Conservation (phyloP, 2,888 invertebrate genomes). For the Drosophila koepferae region DNA sequence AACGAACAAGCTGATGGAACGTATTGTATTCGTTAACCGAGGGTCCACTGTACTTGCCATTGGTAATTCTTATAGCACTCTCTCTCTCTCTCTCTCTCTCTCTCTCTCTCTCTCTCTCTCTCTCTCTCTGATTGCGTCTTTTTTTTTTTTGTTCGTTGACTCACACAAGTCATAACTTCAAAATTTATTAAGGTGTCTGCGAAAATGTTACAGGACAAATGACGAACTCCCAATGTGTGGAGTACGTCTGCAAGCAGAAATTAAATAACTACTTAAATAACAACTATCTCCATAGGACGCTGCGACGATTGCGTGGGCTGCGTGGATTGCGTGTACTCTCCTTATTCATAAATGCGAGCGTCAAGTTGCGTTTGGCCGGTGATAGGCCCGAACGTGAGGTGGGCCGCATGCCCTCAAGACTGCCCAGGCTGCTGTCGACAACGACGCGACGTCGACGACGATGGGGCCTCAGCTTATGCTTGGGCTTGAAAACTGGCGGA, state of each 20-base stretch:
- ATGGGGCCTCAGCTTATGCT: not conserved
- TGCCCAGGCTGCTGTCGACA: slow-evolving; percentile 57
- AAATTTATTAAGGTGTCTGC: slow-evolving; percentile 26
- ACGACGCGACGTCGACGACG: not conserved
- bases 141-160: not conserved
- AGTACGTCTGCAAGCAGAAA: not conserved
- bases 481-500: not conserved
- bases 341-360: slow-evolving; percentile 56
- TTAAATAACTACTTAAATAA: not conserved
- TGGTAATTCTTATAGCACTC: not conserved
- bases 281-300: slow-evolving; percentile 35
- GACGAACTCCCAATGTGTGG: not conserved
- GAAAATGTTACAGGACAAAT: slow-evolving; percentile 4
- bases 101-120: too few relatives aligned
- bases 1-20: too few relatives aligned
- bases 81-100: too few relatives aligned
- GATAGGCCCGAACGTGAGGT: slow-evolving; percentile 35
- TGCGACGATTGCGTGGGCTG: not conserved
- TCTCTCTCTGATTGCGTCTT: not conserved
- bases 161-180: slow-evolving; percentile 10
- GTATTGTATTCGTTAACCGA: too few relatives aligned
- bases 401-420: slow-evolving; percentile 35
- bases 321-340: slow-evolving; percentile 15
- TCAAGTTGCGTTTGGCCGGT: slow-evolving; percentile 61
- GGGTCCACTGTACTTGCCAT: too few relatives aligned